Conservation (phyloP, 2,888 invertebrate genomes). For the Crocallis elinguaria region DNA sequence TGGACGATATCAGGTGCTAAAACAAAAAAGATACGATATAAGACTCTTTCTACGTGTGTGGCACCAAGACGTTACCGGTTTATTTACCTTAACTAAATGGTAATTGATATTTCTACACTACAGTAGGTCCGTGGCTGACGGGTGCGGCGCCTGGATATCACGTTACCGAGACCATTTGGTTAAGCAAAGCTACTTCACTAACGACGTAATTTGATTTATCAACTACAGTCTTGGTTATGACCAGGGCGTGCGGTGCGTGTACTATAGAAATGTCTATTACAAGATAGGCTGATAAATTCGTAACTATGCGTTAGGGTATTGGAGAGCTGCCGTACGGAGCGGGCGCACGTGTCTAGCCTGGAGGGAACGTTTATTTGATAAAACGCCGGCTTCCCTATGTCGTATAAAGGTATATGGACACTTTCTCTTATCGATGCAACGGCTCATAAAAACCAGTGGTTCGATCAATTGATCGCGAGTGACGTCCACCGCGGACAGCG, state of each 20-base stretch:
- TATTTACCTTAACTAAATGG: constrained; percentile 41
- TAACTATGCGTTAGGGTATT: constrained; percentile 3
- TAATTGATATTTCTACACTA: constrained; percentile 40
- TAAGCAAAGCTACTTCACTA: constrained; percentile 35
- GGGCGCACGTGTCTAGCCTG: not conserved
- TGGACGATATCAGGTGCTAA: constrained; percentile 90
- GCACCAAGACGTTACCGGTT: constrained; percentile 31
- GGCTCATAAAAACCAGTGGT: constrained; percentile 51
- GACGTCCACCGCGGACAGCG: constrained; percentile 49
- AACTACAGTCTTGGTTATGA: constrained; percentile 24
- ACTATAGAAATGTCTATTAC: constrained; percentile 1
- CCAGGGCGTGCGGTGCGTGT: constrained; percentile 3
- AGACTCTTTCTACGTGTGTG: constrained; percentile 34
- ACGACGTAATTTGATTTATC: constrained; percentile 39
- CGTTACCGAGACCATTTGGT: constrained; percentile 37
- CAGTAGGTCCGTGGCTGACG: constrained; percentile 33
- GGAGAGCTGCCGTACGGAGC: not conserved
- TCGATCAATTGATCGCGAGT: constrained; percentile 64
- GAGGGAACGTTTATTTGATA: constrained; percentile 9
- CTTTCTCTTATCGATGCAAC: constrained; percentile 47
- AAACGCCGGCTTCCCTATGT: constrained; percentile 27
- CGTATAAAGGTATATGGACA: constrained; percentile 34
- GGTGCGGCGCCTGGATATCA: constrained; percentile 39
- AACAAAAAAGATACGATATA: constrained; percentile 64
- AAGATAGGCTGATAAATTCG: not conserved